A percentile compares a stretch with the other conserved stretches of the same genome.
These are phyloP conservation scores for Cephus pygmeus DNA, from an alignment of 2,888 invertebrate species.

Conservation along the genomic window DNA sequence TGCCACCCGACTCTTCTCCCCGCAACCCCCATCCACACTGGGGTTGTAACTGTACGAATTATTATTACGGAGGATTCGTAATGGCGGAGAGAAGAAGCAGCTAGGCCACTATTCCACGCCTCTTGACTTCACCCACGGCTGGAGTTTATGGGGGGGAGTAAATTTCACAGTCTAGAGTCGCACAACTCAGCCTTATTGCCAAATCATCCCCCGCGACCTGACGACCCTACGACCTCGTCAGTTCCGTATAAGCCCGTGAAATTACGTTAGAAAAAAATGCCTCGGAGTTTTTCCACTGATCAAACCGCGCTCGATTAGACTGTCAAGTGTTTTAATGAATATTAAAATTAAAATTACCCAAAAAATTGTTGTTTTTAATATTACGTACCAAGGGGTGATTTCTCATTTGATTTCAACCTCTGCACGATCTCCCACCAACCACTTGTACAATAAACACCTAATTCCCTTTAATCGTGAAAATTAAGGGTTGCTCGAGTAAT, in stretches of 20 bases:
- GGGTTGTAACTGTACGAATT: neutral
- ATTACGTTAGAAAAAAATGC: conserved; percentile 3
- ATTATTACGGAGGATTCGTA: neutral
- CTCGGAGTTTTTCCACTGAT: conserved; percentile 1
- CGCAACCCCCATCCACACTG: neutral
- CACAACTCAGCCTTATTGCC: conserved; percentile 22
- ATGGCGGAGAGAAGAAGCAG: neutral
- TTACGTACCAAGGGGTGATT: neutral
- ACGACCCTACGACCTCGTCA: neutral
- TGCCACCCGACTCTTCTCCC: neutral
- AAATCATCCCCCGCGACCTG: conserved; percentile 18
- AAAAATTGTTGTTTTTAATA: neutral
- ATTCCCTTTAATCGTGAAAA: neutral
- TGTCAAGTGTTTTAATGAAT: neutral
- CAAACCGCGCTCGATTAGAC: neutral
- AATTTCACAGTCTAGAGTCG: conserved; percentile 16
- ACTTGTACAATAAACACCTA: neutral
- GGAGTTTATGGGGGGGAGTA: conserved; percentile 32
- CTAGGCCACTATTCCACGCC: conserved; percentile 9
- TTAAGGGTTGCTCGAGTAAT: neutral
- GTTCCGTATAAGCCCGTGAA: conserved; percentile 12
- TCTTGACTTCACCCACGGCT: conserved; percentile 26
- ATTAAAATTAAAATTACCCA: neutral
- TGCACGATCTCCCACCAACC: neutral
- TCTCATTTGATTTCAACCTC: neutral